Evolutionary conservation across 2,888 invertebrate species (phyloP), one percentile per base, ranked within the genome.

Genomic region (Antheraea assamensis): DNA sequence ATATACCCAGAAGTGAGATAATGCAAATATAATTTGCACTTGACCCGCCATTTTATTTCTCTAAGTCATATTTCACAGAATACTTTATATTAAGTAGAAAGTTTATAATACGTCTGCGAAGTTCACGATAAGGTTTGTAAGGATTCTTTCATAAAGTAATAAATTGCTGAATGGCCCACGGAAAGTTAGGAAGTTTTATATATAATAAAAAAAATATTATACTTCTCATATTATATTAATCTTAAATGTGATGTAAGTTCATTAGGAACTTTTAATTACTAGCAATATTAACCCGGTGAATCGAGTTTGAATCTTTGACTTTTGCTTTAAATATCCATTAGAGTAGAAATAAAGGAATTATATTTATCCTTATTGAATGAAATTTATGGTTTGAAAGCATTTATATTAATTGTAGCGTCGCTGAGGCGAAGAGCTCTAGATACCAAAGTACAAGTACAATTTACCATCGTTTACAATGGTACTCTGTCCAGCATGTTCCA

Each of bases 71-170:
- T 21, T 15, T 55, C 30, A 49, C 24, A 19, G 19, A 17, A 72
- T 42, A 27, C 27, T 52, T 42, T n/a, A 24, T 72, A 31, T 27
- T 52, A 75, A 78, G 76, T 81, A 78, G 76, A 80, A 79, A 83
- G 78, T 80, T 76, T 68, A 74, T 35, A 78, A 76, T 77, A 77
- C 74, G 74, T 80, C 75, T 75, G 73, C 74, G 58, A 82, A 78
- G 77, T 80, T 79, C 75, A 76, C 74, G 78, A 80, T 79, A 77
- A 77, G 73, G 75, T 76, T 76, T 77, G 77, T 75, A 80, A 76
- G 74, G 30, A 30, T 64, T 64, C 76, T 76, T 75, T 76, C 70
- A 75, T 76, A 79, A 76, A 78, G 74, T 79, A 80, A 81, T 78
- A 78, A 82, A 81, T 81, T 79, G 75, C 73, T 74, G 74, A 80